Evolutionary conservation across 2,888 invertebrate species (phyloP).

Genomic region (Lithophane ornitopus): DNA sequence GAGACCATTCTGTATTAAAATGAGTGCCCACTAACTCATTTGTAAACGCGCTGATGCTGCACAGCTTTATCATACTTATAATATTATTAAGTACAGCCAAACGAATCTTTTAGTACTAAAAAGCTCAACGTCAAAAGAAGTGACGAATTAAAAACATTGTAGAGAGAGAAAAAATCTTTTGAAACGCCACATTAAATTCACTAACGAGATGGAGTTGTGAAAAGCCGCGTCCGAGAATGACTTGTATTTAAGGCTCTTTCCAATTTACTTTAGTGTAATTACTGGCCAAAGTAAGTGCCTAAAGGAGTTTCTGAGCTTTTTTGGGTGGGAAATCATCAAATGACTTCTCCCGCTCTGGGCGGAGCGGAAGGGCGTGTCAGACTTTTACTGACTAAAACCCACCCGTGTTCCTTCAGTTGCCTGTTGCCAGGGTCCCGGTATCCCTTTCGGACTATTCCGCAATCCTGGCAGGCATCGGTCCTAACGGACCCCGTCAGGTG

Average conservation of each 20-base stretch:
- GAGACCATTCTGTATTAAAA: no score
- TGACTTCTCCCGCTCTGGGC: no score
- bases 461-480: no score
- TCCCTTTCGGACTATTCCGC: no score
- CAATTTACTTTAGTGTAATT: conserved; percentile 49
- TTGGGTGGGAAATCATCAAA: no score
- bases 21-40: conserved; percentile 14
- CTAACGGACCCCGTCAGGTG: no score
- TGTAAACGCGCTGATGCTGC: background rate
- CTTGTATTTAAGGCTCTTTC: conserved; percentile 34
- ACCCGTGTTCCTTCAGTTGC: no score
- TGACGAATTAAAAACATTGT: conserved; percentile 56
- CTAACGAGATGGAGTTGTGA: conserved; percentile 53
- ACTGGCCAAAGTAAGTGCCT: conserved; percentile 35
- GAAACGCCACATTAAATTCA: conserved; percentile 49
- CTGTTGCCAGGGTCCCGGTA: no score
- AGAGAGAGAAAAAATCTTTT: conserved; percentile 34
- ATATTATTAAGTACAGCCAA: conserved; percentile 17
- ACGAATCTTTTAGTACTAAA: conserved; percentile 17
- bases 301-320: background rate
- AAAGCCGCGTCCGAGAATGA: conserved; percentile 21
- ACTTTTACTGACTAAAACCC: no score
- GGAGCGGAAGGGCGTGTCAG: no score
- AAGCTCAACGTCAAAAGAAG: conserved; percentile 35
- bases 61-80: conserved; percentile 19